phyloP scores from a whole-genome alignment of 2,888 invertebrate genomes.

The Gryllus longicercus region DNA sequence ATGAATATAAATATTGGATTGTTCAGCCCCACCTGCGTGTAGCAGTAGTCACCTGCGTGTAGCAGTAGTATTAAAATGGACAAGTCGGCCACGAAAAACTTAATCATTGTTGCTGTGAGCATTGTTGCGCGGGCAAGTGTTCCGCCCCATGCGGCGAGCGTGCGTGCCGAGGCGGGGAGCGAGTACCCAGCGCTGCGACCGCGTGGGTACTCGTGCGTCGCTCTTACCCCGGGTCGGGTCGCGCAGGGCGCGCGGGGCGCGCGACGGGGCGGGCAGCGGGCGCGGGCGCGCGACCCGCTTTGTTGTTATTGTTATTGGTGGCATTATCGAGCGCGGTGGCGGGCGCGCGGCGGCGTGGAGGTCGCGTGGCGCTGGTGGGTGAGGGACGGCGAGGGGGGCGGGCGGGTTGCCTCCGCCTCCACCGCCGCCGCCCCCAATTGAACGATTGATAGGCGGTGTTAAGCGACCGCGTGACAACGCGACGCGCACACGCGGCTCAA shows the following conservation, averaged over 20 bases:
- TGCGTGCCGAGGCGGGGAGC: too few relatives aligned
- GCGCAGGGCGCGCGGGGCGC: neutral
- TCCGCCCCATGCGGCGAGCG: too few relatives aligned
- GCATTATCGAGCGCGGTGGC: slow-evolving; percentile 17
- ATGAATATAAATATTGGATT: too few relatives aligned
- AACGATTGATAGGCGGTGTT: neutral
- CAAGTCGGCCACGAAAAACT: too few relatives aligned
- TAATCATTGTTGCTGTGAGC: too few relatives aligned
- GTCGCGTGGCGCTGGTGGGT: too few relatives aligned
- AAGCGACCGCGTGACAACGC: slow-evolving; percentile 17
- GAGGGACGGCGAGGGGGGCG: neutral
- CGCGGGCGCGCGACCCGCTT: neutral
- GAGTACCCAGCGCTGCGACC: neutral
- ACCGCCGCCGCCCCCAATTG: neutral
- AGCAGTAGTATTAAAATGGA: too few relatives aligned
- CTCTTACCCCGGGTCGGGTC: neutral
- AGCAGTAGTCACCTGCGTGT: too few relatives aligned
- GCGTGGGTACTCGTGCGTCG: neutral
- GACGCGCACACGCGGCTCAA: neutral
- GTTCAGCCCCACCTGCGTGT: too few relatives aligned
- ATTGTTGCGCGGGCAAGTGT: too few relatives aligned
- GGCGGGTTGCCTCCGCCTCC: neutral
- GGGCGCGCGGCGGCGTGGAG: neutral
- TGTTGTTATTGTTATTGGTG: slow-evolving; percentile 17
- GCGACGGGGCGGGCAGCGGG: neutral